Evolutionary conservation across 2,797 vertebrate species (phyloP).

Genomic region (Protosalanx chinensis): DNA sequence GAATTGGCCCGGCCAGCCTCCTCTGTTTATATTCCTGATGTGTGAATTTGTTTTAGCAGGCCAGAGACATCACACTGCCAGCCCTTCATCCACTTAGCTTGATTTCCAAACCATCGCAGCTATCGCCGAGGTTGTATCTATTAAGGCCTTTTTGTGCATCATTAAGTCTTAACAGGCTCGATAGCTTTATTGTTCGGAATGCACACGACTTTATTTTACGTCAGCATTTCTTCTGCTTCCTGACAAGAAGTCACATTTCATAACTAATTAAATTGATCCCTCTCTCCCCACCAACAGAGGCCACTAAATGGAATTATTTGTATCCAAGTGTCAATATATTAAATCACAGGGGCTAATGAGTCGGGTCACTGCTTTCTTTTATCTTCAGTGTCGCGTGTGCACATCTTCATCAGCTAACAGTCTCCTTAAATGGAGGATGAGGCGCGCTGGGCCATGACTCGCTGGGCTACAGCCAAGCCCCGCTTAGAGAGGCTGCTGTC

Average conservation of each 20-base stretch:
- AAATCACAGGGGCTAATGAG: conserved; percentile 99
- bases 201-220: conserved; percentile 92
- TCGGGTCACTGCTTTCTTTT: conserved; percentile 95
- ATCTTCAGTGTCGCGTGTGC: conserved; percentile 87
- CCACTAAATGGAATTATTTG: conserved; percentile 98
- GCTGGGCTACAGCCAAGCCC: conserved; percentile 70
- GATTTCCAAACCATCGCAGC: conserved; percentile 82
- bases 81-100: conserved; percentile 84
- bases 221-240: conserved; percentile 96
- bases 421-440: conserved; percentile 76
- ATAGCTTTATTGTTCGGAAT: conserved; percentile 96
- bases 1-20: conserved; percentile 21
- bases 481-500: conserved; percentile 71
- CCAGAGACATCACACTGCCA: conserved; percentile 74
- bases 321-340: conserved; percentile 99
- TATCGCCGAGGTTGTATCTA: conserved; percentile 86
- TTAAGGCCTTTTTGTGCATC: conserved; percentile 92
- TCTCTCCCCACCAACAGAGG: conserved; percentile 83
- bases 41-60: conserved; percentile 82
- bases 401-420: conserved; percentile 80
- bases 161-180: conserved; percentile 94
- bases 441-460: conserved; percentile 62
- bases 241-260: conserved; percentile 98
- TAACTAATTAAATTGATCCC: conserved; percentile 99
- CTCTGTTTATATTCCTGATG: conserved; percentile 62